Base-by-base conservation (phyloP, 2,797 vertebrate species). In the Choloepus didactylus region DNA sequence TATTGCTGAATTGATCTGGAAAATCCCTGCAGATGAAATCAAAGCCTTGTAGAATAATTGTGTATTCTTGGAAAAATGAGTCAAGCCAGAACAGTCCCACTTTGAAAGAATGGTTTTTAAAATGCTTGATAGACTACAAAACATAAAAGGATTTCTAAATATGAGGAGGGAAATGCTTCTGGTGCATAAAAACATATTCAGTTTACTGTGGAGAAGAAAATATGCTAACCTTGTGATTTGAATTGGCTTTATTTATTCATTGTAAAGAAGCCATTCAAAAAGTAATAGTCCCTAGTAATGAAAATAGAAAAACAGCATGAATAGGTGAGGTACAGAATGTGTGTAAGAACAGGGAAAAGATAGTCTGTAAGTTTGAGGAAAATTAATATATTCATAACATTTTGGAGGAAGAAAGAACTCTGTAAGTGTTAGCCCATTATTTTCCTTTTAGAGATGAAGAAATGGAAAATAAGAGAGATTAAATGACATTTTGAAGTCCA, bases 181-280 rank as follows among this genome's bases (percentile, higher is more conserved):
- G 31, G 51, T 62, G 9, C 59, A 79, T 95, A 94, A 64, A 88
- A 97, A 87, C 38, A 49, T 9, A 41, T 94, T 79, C 60, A 83
- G 59, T 69, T 96, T 93, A 93, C 59, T 92, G 25, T 66, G 79
- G 59, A 86, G 70, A 86, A 88, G 44, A 81, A 72, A 73, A 91
- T 35, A 92, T 0, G 5, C 70, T 91, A 89, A 96, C 80, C 46
- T 89, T 94, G 76, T 93, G 76, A 95, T 94, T 94, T 87, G 62
- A 84, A 84, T 76, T 93, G 92, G 95, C 73, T 96, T 93, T 93
- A 97, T 92, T 95, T 91, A 88, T 94, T 96, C 91, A 94, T 87
- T 96, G 93, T 67, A 85, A 86, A 94, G 77, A 93, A 96, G n/a
- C n/a, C 82, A 92, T 92, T 96, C 72, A 82, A 86, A 95, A 86